Evolutionary conservation across 1,140 invertebrate species (phyloP).

Genomic region (Stegodyphus mimosarum): DNA sequence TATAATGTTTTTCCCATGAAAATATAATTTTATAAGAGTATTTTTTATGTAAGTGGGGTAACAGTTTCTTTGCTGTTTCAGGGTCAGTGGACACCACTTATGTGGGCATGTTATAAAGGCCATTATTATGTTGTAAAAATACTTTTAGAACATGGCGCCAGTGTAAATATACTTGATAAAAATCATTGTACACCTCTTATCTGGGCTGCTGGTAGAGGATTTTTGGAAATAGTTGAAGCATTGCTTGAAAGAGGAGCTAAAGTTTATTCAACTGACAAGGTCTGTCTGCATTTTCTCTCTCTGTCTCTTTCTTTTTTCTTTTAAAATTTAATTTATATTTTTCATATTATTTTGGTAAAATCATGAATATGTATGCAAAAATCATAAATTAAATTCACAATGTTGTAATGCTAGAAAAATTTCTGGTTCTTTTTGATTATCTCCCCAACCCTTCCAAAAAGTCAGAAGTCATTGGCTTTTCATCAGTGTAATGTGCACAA

Average conservation of each 20-base stretch:
- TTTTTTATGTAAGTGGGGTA: neutral
- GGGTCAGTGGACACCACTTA: conserved; percentile 90
- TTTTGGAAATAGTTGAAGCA: conserved; percentile 84
- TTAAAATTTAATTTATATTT: too few species aligned
- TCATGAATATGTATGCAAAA: too few species aligned
- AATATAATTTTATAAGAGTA: neutral
- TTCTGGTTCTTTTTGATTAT: too few species aligned
- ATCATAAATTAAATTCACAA: too few species aligned
- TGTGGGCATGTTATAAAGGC: conserved; percentile 98
- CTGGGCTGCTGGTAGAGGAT: conserved; percentile 93
- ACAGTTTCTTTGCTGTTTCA: conserved; percentile 8
- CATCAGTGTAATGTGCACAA: too few species aligned
- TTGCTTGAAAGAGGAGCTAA: conserved; percentile 88
- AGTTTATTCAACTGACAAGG: conserved; percentile 91
- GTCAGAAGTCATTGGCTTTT: too few species aligned
- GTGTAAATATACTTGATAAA: conserved; percentile 91
- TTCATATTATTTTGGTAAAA: too few species aligned
- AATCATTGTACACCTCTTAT: conserved; percentile 93
- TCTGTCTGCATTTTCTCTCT: conserved; percentile 64
- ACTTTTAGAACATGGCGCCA: conserved; percentile 88
- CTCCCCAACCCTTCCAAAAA: too few species aligned
- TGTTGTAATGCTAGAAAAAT: too few species aligned
- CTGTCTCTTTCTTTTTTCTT: too few species aligned
- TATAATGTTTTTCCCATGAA: neutral
- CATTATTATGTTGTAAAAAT: conserved; percentile 81